Evolutionary conservation across 1,140 invertebrate species (phyloP).

Genomic region (Zaprionus tsacasi): DNA sequence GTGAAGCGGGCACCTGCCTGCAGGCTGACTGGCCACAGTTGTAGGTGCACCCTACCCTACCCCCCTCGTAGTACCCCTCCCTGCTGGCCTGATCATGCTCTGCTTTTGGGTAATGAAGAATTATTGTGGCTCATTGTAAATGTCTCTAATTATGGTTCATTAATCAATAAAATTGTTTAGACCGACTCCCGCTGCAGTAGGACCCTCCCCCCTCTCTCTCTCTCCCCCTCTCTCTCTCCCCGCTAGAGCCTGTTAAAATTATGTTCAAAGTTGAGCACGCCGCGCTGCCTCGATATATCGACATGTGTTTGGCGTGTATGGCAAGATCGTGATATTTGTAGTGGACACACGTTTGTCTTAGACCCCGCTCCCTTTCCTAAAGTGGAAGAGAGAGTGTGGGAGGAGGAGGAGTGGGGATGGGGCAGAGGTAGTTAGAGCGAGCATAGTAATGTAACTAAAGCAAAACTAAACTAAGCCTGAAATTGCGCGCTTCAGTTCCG

Average conservation of each 20-base stretch:
- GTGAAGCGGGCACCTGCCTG: neutral
- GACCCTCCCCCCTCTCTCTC: neutral
- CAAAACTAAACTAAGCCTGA: slow-evolving; percentile 74
- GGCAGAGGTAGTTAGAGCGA: neutral
- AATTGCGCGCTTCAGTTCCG: slow-evolving; percentile 81
- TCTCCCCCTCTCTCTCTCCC: neutral
- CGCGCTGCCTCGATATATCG: slow-evolving; percentile 42
- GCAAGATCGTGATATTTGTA: slow-evolving; percentile 78
- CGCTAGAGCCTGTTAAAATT: slow-evolving; percentile 41
- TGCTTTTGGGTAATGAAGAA: slow-evolving; percentile 79
- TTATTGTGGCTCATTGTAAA: slow-evolving; percentile 82
- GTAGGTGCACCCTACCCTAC: slow-evolving; percentile 18
- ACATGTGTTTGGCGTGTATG: slow-evolving; percentile 62
- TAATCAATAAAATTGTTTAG: slow-evolving; percentile 83
- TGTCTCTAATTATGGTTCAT: slow-evolving; percentile 84
- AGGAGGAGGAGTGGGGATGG: neutral
- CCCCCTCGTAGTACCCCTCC: neutral
- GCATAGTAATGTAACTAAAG: slow-evolving; percentile 9
- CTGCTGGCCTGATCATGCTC: slow-evolving; percentile 41
- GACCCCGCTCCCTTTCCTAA: neutral
- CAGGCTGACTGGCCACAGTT: slow-evolving; percentile 13
- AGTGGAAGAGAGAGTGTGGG: neutral
- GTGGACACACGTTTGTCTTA: slow-evolving; percentile 72
- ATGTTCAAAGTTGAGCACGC: slow-evolving; percentile 67
- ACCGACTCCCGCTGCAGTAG: neutral